Evolutionary conservation across 2,888 invertebrate species (phyloP), one percentile per base, ranked within the genome.

Genomic region (Priocnemis perturbator): DNA sequence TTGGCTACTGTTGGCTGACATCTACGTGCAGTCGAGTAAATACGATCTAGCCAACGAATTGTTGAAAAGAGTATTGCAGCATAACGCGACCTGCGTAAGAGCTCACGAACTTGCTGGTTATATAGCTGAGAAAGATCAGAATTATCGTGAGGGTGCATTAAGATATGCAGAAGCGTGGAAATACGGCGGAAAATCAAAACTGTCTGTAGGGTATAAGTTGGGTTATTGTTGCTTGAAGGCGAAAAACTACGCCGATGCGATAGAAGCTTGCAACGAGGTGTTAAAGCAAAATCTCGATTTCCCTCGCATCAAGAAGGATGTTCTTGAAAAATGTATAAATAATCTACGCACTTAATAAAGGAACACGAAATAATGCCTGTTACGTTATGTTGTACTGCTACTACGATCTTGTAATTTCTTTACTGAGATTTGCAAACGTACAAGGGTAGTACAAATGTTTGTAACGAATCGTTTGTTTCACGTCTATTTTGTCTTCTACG

Each of bases 1-100:
- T 88, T 99, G 99, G 99, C 88, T 99, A 7, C 91, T 98, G 56
- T 90, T 98, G n/a, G 96, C 97, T 0, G 98, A 98, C 76, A 94
- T 95, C 77, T 98, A 96, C 85, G 92, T 95, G 62, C 94, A 95
- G 84, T 94, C 93, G 81, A 94, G 94, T 17, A 96, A 98, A 87
- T 92, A 93, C 84, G 98, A 98, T 70, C 93, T 96, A 61, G 97
- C 98, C 0, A 93, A 93, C 53, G 96, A 97, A 78, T 90, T 98
- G 26, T 90, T 99, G 17, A 92, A 92, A 20, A 93, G 94, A 81
- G 93, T 96, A 0, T 88, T 96, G 19, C 93, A 94, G 68, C 95
- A 96, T 85, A 97, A 97, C 86, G 95, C 96, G 78, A 96, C 97
- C 0, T 97, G 97, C 84, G 93, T 95, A 17, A 94, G 96, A 78